phyloP scores from a whole-genome alignment of 2,113 vertebrate species.

The Ailurus styani region DNA sequence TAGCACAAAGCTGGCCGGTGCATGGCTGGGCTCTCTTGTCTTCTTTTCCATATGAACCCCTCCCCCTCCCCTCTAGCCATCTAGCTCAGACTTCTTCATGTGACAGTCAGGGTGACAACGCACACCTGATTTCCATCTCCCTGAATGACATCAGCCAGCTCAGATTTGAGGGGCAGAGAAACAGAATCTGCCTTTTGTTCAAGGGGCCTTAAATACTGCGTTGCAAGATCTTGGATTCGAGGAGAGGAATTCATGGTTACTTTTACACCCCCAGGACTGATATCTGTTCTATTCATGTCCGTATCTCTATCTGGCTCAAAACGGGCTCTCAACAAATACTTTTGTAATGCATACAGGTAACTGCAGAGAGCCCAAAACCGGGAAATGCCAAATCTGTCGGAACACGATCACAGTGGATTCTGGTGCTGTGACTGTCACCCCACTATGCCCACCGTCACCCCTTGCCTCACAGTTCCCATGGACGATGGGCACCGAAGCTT shows the following conservation, averaged over 20 bases:
- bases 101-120: neutral
- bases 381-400: neutral
- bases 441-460: no score
- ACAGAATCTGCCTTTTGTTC: neutral
- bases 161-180: neutral
- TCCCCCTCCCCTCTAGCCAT: neutral
- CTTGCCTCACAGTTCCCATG: fast-evolving
- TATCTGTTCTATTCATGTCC: neutral
- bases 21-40: neutral
- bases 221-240: neutral
- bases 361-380: neutral
- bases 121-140: neutral
- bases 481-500: neutral
- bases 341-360: neutral
- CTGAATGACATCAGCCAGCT: neutral
- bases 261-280: neutral
- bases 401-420: neutral
- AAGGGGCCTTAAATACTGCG: neutral
- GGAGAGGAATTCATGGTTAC: neutral
- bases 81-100: neutral
- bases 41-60: neutral
- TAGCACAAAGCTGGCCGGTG: neutral
- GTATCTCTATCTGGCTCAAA: neutral
- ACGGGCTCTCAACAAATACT: neutral
- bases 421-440: neutral